Evolutionary conservation across 2,113 vertebrate genomes (phyloP).

Genomic region (Macaca fascicularis): DNA sequence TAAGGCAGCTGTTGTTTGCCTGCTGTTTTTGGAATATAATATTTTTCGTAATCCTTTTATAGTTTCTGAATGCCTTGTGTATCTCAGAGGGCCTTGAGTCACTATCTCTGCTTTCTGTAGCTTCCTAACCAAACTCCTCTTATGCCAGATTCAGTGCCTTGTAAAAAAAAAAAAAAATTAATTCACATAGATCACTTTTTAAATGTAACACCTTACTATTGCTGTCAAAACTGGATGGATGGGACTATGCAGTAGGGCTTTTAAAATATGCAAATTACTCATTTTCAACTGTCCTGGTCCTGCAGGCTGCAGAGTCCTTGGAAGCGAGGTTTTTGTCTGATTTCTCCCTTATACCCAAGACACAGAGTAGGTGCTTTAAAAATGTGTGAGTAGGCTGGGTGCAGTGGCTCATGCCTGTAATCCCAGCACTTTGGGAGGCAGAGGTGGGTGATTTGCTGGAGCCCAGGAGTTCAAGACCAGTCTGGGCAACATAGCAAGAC

Average conservation of each 20-base stretch:
- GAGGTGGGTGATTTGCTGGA: too few relatives aligned
- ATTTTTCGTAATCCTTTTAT: constrained; percentile 84
- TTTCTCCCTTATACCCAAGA: background rate
- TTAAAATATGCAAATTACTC: background rate
- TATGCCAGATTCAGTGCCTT: background rate
- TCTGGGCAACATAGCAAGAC: too few relatives aligned
- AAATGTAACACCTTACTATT: background rate
- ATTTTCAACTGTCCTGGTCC: background rate
- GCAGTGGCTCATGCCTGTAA: too few relatives aligned
- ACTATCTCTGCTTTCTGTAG: constrained; percentile 17
- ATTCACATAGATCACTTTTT: background rate
- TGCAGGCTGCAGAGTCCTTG: background rate
- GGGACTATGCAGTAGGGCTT: background rate
- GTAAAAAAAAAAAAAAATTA: background rate
- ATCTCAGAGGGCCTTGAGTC: constrained; percentile 47
- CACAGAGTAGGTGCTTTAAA: constrained; percentile 19
- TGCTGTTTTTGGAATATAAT: constrained; percentile 79
- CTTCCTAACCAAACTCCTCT: background rate
- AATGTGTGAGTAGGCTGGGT: background rate
- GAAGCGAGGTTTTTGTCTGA: background rate
- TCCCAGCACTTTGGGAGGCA: too few relatives aligned
- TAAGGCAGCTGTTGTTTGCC: constrained; percentile 81
- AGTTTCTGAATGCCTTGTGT: constrained; percentile 70
- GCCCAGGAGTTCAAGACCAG: too few relatives aligned
- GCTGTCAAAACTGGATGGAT: background rate